Evolutionary conservation across 2,888 invertebrate genomes (phyloP).

Genomic region (Napeogenes sylphis): DNA sequence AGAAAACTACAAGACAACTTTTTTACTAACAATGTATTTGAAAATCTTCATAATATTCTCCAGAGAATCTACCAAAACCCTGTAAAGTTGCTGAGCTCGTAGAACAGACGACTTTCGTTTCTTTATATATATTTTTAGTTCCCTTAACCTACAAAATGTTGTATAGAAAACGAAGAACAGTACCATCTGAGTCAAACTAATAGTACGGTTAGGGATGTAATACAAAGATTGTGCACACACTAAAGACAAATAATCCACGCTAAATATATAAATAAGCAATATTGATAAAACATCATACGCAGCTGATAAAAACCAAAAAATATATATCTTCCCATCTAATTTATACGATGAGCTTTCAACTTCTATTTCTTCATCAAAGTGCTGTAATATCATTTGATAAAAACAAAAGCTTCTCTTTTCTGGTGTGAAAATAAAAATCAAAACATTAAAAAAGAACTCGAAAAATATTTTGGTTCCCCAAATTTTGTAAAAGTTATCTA

Average conservation of each 20-base stretch:
- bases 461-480: background rate
- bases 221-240: background rate
- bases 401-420: background rate
- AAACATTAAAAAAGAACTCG: background rate
- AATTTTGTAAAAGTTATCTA: background rate
- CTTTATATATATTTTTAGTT: background rate
- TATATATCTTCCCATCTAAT: background rate
- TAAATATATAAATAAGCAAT: background rate
- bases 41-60: background rate
- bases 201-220: background rate
- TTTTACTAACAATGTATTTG: background rate
- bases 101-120: background rate
- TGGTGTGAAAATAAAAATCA: background rate
- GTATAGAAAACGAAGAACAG: background rate
- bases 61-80: background rate
- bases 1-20: background rate
- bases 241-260: background rate
- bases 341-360: background rate
- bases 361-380: background rate
- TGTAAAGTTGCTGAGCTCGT: constrained; percentile 1
- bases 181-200: background rate
- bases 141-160: background rate
- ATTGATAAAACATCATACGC: background rate
- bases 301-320: background rate
- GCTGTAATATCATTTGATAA: constrained; percentile 1